Evolutionary conservation across 2,113 vertebrate genomes (phyloP), one percentile per base, ranked within the genome.

Genomic region (Seriola quinqueradiata): DNA sequence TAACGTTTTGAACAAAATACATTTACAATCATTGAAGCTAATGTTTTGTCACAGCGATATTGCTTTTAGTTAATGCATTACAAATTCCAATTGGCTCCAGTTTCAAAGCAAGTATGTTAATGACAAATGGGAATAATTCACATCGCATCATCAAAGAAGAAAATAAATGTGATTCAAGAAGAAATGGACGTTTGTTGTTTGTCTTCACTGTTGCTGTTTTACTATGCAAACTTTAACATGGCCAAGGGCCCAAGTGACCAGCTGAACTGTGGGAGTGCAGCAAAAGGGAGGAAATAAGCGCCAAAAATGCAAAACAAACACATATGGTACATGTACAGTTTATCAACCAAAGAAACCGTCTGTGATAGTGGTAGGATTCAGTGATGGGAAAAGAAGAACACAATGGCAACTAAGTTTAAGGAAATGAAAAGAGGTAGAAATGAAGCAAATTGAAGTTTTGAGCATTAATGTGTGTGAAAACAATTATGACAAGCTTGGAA

Each of bases 351-450:
- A 38, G 19, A 64, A 40, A 21, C 8, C 17, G 54, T 32, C 25
- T 16, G 19, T 1, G 2, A 57, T 23, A 68, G 46, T 25, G 8
- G 23, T 8, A 21, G 38, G 67, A 28, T 40, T 25, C 48, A 65
- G 28, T 68, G 54, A 63, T 63, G 70, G 79, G 16, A 72, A 48
- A 36, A 50, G 28, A 48, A 17, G 13, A 79, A 54, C 32, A 59
- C 50, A 64, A 42, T 17, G 11, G 23, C 6, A 67, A 54, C 0
- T 28, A 32, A 1, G 13, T 60, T 67, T 23, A 64, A 84, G 73
- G 77, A 81, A 86, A 86, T 72, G 16, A 84, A 83, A 81, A 57
- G 1, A 77, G 85, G 81, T 83, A 72, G 8, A 80, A 19, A 70
- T 85, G 40, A 42, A 48, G 48, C 12, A 50, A 17, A 59, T 6